A percentile compares a stretch with the other conserved stretches of the same genome.
Conservation (phyloP, 2,888 invertebrate species). For the Drosophila sordidula region DNA sequence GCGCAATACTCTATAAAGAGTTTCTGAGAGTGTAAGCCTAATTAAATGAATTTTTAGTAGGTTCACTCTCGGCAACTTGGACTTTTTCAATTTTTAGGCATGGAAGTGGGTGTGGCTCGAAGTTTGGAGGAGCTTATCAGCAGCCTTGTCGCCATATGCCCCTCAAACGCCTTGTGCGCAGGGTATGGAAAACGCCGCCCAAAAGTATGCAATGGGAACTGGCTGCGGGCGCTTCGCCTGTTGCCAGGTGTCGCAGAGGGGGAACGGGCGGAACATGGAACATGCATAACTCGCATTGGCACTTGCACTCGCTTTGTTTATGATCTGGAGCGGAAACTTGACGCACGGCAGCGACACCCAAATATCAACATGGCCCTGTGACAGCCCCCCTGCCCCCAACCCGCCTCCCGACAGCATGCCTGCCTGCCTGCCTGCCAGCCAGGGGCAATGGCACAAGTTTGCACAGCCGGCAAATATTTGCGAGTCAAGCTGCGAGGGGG, state of each 20-base stretch:
- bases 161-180: too few relatives aligned
- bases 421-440: conserved; percentile 11
- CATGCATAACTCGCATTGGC: conserved; percentile 36
- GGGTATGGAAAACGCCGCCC: conserved; percentile 28
- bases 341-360: conserved; percentile 35
- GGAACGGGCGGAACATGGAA: conserved; percentile 9
- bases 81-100: too few relatives aligned
- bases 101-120: too few relatives aligned
- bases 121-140: too few relatives aligned
- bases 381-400: neutral
- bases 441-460: conserved; percentile 58
- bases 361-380: conserved; percentile 11
- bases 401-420: conserved; percentile 7
- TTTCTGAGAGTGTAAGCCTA: too few relatives aligned
- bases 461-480: conserved; percentile 70
- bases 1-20: too few relatives aligned
- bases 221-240: conserved; percentile 22
- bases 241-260: conserved; percentile 8
- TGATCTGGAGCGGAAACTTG: conserved; percentile 75
- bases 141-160: too few relatives aligned
- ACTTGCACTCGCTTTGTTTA: conserved; percentile 62
- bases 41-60: too few relatives aligned
- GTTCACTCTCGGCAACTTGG: too few relatives aligned
- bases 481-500: conserved; percentile 41
- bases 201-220: conserved; percentile 57